phyloP scores from a whole-genome alignment of 2,888 invertebrate species.

The Eupithecia dodoneata region DNA sequence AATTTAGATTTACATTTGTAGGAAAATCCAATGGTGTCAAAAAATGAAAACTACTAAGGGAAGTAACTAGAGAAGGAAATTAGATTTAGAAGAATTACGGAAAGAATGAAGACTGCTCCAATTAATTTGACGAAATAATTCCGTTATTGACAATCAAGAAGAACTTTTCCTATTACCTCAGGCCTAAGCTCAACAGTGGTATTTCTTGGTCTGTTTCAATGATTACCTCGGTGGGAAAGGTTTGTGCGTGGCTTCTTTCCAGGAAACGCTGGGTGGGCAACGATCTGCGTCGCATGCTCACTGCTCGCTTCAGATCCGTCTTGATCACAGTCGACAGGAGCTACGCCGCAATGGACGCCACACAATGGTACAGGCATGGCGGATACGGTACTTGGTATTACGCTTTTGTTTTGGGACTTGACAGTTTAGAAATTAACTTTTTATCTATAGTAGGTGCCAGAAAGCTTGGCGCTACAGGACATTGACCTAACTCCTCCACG shows the following conservation, averaged over 20 bases:
- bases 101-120: not conserved
- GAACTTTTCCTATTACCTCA: not conserved
- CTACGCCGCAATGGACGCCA: constrained; percentile 76
- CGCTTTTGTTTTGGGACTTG: not conserved
- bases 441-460: not conserved
- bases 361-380: constrained; percentile 48
- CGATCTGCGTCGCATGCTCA: constrained; percentile 75
- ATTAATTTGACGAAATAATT: not conserved
- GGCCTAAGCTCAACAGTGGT: not conserved
- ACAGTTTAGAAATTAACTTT: not conserved
- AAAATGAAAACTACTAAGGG: not conserved
- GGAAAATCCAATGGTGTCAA: not conserved
- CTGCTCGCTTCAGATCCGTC: constrained; percentile 87
- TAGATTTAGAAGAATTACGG: not conserved
- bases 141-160: not conserved
- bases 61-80: not conserved
- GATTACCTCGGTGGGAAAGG: constrained; percentile 72
- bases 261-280: constrained; percentile 72
- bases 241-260: constrained; percentile 76
- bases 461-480: no score
- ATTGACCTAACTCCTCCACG: no score
- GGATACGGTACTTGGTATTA: constrained; percentile 38
- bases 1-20: not conserved
- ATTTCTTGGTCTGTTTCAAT: not conserved
- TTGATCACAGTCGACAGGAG: constrained; percentile 91